phyloP scores from a whole-genome alignment of 2,113 vertebrate genomes.

The Labrus mixtus region DNA sequence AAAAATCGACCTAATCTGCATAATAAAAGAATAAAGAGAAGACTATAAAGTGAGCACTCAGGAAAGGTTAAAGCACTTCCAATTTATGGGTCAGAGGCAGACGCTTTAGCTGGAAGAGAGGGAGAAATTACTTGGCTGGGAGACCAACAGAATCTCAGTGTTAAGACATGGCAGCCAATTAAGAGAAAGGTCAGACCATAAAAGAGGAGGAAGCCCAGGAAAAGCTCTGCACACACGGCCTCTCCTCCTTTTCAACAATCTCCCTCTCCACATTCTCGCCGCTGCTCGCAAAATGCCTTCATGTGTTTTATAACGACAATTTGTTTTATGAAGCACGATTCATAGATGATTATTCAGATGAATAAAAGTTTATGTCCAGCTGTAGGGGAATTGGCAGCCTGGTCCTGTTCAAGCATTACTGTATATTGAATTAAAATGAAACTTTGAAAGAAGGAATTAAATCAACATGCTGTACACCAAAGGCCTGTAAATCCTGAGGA shows the following conservation, averaged over 20 bases:
- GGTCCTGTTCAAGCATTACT: constrained; percentile 37
- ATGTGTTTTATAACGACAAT: constrained; percentile 71
- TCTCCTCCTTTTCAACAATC: constrained; percentile 61
- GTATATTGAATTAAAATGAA: constrained; percentile 33
- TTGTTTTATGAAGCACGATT: constrained; percentile 71
- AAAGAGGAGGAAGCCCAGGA: constrained; percentile 71
- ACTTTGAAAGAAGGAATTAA: constrained; percentile 28
- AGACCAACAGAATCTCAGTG: constrained; percentile 78
- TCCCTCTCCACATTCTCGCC: constrained; percentile 45
- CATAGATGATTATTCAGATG: constrained; percentile 57
- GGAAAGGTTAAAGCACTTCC: constrained; percentile 81
- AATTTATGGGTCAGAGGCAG: constrained; percentile 80
- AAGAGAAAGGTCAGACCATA: constrained; percentile 82
- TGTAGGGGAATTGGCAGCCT: constrained; percentile 35
- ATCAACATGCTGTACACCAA: constrained; percentile 45
- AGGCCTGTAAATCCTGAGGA: constrained; percentile 26
- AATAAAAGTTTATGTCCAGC: constrained; percentile 67
- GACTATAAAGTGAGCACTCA: constrained; percentile 78
- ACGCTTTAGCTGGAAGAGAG: constrained; percentile 70
- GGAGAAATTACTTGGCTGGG: constrained; percentile 69
- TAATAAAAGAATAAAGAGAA: constrained; percentile 79
- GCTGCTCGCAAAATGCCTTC: constrained; percentile 63
- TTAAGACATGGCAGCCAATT: constrained; percentile 83
- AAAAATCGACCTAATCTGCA: constrained; percentile 77
- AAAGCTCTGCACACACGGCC: constrained; percentile 56